These are phyloP conservation scores for Iselma pallidipennis DNA, from an alignment of 2,888 invertebrate genomes.

Conservation along the genomic window DNA sequence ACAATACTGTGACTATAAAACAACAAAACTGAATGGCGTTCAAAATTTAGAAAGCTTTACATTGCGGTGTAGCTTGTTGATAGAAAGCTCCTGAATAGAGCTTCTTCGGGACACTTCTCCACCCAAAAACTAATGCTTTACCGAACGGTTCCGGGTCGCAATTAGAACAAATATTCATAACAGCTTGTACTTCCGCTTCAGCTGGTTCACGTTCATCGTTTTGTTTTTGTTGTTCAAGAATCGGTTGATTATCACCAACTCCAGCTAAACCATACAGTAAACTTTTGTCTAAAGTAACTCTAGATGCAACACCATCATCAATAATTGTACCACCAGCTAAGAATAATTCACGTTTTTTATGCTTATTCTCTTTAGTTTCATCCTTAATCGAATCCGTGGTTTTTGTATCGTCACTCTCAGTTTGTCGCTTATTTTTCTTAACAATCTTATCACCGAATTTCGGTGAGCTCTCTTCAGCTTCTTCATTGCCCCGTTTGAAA, in stretches of 20 bases:
- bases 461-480: slow-evolving; percentile 8
- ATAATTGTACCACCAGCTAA: slow-evolving; percentile 70
- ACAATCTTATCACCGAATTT: slow-evolving; percentile 35
- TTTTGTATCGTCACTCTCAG: slow-evolving; percentile 9
- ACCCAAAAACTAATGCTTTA: slow-evolving; percentile 76
- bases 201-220: slow-evolving; percentile 79
- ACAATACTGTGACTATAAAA: not conserved
- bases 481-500: slow-evolving; percentile 55
- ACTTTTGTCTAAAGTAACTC: slow-evolving; percentile 56
- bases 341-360: slow-evolving; percentile 69
- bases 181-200: slow-evolving; percentile 79
- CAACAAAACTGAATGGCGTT: not conserved
- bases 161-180: slow-evolving; percentile 76
- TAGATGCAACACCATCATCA: slow-evolving; percentile 57
- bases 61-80: slow-evolving; percentile 68
- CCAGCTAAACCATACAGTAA: slow-evolving; percentile 69
- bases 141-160: slow-evolving; percentile 79
- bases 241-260: slow-evolving; percentile 67
- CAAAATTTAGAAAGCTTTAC: slow-evolving; percentile 49
- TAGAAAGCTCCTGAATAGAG: slow-evolving; percentile 73
- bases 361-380: slow-evolving; percentile 46
- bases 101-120: slow-evolving; percentile 75
- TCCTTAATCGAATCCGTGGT: too few species aligned
- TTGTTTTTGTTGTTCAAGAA: slow-evolving; percentile 63
- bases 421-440: slow-evolving; percentile 33